phyloP scores from a whole-genome alignment of 2,113 vertebrate species.

The Lepus americanus region DNA sequence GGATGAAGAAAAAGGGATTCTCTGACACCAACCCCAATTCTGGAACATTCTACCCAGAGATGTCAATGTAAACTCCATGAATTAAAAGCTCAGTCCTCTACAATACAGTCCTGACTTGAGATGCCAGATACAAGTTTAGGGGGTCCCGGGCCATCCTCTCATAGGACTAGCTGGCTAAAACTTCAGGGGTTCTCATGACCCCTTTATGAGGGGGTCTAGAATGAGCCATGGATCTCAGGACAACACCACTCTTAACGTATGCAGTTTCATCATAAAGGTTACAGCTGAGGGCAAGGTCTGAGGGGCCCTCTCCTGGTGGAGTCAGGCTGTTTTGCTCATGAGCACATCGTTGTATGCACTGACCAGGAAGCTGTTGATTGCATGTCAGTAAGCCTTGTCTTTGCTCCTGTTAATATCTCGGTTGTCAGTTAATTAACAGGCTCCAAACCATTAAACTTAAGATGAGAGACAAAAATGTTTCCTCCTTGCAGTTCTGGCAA shows the following conservation, averaged over 20 bases:
- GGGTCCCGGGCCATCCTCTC: fast-evolving
- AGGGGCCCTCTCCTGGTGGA: too few species aligned
- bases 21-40: background rate
- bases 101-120: too few species aligned
- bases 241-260: background rate
- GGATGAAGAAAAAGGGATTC: background rate
- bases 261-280: background rate
- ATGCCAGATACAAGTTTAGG: background rate
- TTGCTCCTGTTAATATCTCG: background rate
- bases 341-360: too few species aligned
- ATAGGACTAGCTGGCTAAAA: background rate
- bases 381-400: background rate
- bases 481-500: background rate
- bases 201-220: background rate
- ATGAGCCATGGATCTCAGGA: background rate
- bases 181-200: background rate
- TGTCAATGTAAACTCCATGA: fast-evolving
- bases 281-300: background rate
- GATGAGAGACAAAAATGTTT: background rate
- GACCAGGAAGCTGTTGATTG: too few species aligned
- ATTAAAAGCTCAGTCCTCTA: background rate
- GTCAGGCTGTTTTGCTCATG: background rate
- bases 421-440: background rate
- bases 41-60: too few species aligned
- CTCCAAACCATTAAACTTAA: too few species aligned